Base-by-base conservation (phyloP, 2,888 invertebrate species). In the Leptinotarsa tumamoca region DNA sequence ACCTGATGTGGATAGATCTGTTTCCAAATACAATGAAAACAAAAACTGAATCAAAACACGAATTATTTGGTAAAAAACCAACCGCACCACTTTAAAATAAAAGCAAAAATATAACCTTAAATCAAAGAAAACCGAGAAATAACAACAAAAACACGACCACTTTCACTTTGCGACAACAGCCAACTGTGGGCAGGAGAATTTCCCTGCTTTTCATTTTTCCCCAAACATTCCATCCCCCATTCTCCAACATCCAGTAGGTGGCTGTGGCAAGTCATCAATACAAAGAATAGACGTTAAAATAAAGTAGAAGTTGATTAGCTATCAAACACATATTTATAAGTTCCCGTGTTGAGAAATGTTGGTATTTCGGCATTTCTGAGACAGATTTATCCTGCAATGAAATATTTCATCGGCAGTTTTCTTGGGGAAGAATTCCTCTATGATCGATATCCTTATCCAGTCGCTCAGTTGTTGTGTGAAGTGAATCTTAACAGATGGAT, bases 111-210 rank as follows among this genome's bases (percentile, higher is more conserved):
- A 79, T 79, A 78, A 58, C 71, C 73, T 68, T 73, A 80, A 81
- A 81, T 76, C 69, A 54, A 63, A 58, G 68, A 77, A 79, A 79
- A 75, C 63, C 61, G 67, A 61, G 66, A 68, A 76, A 78, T 78
- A 79, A 79, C 78, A 79, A 82, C 76, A 81, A 79, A 80, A 82
- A 79, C 78, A 79, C 70, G 67, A 68, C 80, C 75, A 75, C 80
- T 75, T 76, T 74, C 78, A 61, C 80, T 75, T 70, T 56, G 54
- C 56, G 73, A 70, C 78, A 75, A 73, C 76, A 75, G 75, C 78
- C 79, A 78, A 80, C 82, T 80, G 79, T 78, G 76, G 78, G 76
- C 75, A 82, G 81, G 80, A 80, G 70, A 77, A 75, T 77, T 81
- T 73, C 70, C 66, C 74, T 74, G 77, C 69, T 74, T 72, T 71